Evolutionary conservation across 2,888 invertebrate species (phyloP), one percentile per base, ranked within the genome.

Genomic region (Trisateles emortualis): DNA sequence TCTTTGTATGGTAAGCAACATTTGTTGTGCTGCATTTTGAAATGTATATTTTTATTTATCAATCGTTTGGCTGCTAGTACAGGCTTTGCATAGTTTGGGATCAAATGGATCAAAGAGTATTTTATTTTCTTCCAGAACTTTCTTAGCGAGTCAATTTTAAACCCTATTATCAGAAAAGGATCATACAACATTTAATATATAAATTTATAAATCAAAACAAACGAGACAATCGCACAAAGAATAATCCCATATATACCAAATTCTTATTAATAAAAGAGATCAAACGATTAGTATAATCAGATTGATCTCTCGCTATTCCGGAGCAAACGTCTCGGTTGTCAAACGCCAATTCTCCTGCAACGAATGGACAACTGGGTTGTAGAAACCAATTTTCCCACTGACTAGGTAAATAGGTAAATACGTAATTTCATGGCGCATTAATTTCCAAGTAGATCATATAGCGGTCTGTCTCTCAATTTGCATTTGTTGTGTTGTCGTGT

Each of bases 321-420:
- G 38, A 43, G 48, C 41, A 38, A 58, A 69, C 68, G 63, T 67
- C 64, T 54, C 68, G 61, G 55, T 76, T 85, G 86, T 85, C 87
- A 87, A 82, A 84, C 63, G 84, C 84, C 88, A 83, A 84, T 86
- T 81, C 72, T 75, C 68, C 74, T 78, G 80, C 80, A 69, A 64
- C 77, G 74, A 85, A 87, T 82, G 85, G 88, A 87, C 89, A 86
- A 69, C 78, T 66, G 72, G 78, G 74, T 80, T 83, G 79, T 79
- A 76, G 79, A 84, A 89, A 84, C 81, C 90, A 90, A 90, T 90
- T 90, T 90, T 89, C 89, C 83, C 74, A 81, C 76, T 83, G 88
- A 90, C 81, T 90, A 88, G 84, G 80, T 89, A 88, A 87, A 88
- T 87, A 88, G 90, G 90, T 88, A 88, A 89, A 88, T 84, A 88